Conservation (phyloP, 2,888 invertebrate genomes). For the Drosophila macrospina region DNA sequence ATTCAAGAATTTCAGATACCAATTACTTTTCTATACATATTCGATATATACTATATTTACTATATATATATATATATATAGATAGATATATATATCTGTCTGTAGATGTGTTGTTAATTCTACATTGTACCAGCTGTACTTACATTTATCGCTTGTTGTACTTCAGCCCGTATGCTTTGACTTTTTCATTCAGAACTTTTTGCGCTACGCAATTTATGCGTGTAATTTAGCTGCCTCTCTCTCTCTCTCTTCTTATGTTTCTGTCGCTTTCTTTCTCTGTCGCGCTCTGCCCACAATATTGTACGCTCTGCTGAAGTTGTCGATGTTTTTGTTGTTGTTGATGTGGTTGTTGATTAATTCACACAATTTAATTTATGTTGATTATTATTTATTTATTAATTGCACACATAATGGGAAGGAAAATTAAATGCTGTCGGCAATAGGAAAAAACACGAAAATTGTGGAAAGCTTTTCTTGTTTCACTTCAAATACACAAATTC, state of each 20-base stretch:
- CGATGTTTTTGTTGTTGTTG: constrained; percentile 36
- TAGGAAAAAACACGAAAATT: constrained; percentile 35
- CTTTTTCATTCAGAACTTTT: constrained; percentile 72
- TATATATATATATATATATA: constrained; percentile 1
- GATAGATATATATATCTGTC: too few species aligned
- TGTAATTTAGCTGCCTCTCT: constrained; percentile 62
- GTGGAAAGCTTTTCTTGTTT: constrained; percentile 17
- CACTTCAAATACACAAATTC: constrained; percentile 22
- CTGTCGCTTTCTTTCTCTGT: not conserved
- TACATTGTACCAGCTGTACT: constrained; percentile 52
- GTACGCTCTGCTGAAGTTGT: constrained; percentile 37
- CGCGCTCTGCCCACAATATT: constrained; percentile 26
- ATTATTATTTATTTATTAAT: constrained; percentile 70
- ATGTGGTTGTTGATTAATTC: constrained; percentile 58
- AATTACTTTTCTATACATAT: too few species aligned
- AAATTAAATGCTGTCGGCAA: constrained; percentile 62
- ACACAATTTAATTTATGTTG: constrained; percentile 66
- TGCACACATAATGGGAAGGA: constrained; percentile 67
- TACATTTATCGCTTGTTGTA: constrained; percentile 69
- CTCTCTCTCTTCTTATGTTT: constrained; percentile 32
- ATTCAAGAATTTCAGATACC: too few species aligned
- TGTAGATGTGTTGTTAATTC: not conserved
- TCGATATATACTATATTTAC: not conserved
- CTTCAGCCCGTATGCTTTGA: constrained; percentile 55
- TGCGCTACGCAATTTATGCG: constrained; percentile 79